A percentile compares a stretch with the other conserved stretches of the same genome.
These are phyloP conservation scores for Morpho helenor DNA, from an alignment of 2,888 invertebrate genomes.

Conservation along the genomic window DNA sequence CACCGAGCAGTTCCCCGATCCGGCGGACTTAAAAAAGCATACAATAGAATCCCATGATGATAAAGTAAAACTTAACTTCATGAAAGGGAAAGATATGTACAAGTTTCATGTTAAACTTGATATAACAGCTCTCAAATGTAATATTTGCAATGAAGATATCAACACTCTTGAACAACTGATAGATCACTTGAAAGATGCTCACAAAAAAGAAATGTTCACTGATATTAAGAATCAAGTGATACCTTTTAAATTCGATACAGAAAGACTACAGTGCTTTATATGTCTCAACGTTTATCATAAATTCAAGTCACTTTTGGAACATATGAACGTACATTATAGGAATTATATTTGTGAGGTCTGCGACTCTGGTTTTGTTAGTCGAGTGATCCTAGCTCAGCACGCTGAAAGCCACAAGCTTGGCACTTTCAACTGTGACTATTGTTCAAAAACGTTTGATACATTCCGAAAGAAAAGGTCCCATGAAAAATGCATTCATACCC, in stretches of 20 bases:
- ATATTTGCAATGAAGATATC: slow-evolving; percentile 29
- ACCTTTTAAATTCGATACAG: slow-evolving; percentile 44
- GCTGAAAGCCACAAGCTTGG: slow-evolving; percentile 48
- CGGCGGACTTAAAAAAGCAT: slow-evolving; percentile 47
- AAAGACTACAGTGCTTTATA: slow-evolving; percentile 33
- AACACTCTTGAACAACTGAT: slow-evolving; percentile 33
- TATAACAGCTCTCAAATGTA: slow-evolving; percentile 42
- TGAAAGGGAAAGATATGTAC: slow-evolving; percentile 32
- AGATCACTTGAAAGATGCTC: slow-evolving; percentile 31
- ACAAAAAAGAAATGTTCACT: slow-evolving; percentile 31
- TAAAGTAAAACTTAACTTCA: slow-evolving; percentile 33
- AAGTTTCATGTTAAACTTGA: slow-evolving; percentile 47
- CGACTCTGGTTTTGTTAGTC: slow-evolving; percentile 52
- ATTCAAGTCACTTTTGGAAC: slow-evolving; percentile 48
- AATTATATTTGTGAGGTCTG: slow-evolving; percentile 56
- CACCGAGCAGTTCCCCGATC: slow-evolving; percentile 32
- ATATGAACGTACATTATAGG: slow-evolving; percentile 58
- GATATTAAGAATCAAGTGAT: slow-evolving; percentile 42
- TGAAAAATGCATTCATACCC: slow-evolving; percentile 57
- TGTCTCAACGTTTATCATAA: slow-evolving; percentile 36
- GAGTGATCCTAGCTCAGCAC: slow-evolving; percentile 46
- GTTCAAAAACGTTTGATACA: slow-evolving; percentile 69
- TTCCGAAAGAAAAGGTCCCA: slow-evolving; percentile 62
- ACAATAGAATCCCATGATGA: slow-evolving; percentile 39
- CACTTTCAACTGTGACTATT: slow-evolving; percentile 50